Evolutionary conservation across 1,140 invertebrate genomes (phyloP).

Genomic region (Prorops nasuta): DNA sequence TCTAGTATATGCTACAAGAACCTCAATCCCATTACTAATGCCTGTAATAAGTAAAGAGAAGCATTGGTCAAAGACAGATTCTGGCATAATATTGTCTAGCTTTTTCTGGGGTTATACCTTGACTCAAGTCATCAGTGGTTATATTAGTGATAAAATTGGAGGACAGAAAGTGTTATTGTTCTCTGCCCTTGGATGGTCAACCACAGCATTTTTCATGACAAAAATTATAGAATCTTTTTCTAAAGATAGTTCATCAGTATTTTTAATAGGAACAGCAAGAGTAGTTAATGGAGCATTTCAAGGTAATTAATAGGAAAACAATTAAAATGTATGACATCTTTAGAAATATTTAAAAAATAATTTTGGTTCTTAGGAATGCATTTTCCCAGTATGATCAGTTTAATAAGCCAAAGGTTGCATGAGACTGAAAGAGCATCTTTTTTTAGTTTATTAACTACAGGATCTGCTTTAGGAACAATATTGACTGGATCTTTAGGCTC

Average conservation of each 20-base stretch:
- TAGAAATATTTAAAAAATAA: conserved; percentile 6
- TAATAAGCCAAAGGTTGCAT: conserved; percentile 67
- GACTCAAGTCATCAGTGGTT: conserved; percentile 72
- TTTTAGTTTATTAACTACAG: conserved; percentile 69
- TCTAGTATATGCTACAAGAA: conserved; percentile 68
- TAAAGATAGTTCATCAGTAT: conserved; percentile 59
- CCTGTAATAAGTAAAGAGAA: conserved; percentile 66
- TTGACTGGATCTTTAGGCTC: conserved; percentile 71
- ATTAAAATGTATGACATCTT: conserved; percentile 1
- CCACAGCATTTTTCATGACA: conserved; percentile 69
- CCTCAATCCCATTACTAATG: conserved; percentile 67
- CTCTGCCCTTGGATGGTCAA: conserved; percentile 67
- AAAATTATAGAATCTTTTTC: conserved; percentile 63
- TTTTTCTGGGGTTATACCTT: conserved; percentile 79
- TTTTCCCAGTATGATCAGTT: conserved; percentile 72
- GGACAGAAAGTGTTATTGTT: conserved; percentile 67
- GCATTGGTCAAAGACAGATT: conserved; percentile 71
- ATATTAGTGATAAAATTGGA: conserved; percentile 68
- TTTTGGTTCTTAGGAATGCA: conserved; percentile 59
- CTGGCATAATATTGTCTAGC: conserved; percentile 69
- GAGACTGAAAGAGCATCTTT: conserved; percentile 69
- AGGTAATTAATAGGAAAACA: conserved; percentile 47
- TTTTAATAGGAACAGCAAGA: conserved; percentile 62
- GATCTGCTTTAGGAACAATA: conserved; percentile 65
- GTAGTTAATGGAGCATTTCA: conserved; percentile 70